Conservation (phyloP, 2,113 vertebrate species). For the Pollimyrus isidori region DNA sequence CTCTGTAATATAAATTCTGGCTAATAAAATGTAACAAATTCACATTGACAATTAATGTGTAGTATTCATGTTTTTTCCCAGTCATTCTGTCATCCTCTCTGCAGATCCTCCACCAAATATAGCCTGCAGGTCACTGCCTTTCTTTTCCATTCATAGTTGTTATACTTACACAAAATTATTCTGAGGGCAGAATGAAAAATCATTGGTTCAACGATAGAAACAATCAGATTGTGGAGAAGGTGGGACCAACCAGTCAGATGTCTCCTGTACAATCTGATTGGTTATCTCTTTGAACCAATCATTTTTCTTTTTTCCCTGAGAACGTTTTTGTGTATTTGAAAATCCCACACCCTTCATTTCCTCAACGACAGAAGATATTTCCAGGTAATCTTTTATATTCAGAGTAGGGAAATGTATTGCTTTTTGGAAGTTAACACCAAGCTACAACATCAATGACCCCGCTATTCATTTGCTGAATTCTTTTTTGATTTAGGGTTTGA, state of each 20-base stretch:
- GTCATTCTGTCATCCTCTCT: not conserved
- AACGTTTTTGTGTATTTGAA: not conserved
- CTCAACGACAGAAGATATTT: not conserved
- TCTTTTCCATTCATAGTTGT: not conserved
- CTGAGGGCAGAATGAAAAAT: no score
- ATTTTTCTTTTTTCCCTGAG: not conserved
- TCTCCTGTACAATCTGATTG: not conserved
- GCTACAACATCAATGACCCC: not conserved
- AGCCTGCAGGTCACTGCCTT: not conserved
- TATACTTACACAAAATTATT: no score
- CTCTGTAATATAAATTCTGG: not conserved
- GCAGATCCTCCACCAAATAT: not conserved
- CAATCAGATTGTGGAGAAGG: no score
- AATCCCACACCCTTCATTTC: not conserved
- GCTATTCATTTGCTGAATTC: not conserved
- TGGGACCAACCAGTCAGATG: no score
- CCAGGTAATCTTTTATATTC: not conserved
- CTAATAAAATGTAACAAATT: not conserved
- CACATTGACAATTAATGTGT: not conserved
- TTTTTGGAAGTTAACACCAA: not conserved
- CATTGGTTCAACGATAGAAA: no score
- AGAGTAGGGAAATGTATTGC: not conserved
- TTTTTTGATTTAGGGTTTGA: not conserved
- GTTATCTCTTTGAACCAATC: not conserved
- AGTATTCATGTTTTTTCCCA: not conserved